Evolutionary conservation across 2,888 invertebrate species (phyloP).

Genomic region (Bombylius major): DNA sequence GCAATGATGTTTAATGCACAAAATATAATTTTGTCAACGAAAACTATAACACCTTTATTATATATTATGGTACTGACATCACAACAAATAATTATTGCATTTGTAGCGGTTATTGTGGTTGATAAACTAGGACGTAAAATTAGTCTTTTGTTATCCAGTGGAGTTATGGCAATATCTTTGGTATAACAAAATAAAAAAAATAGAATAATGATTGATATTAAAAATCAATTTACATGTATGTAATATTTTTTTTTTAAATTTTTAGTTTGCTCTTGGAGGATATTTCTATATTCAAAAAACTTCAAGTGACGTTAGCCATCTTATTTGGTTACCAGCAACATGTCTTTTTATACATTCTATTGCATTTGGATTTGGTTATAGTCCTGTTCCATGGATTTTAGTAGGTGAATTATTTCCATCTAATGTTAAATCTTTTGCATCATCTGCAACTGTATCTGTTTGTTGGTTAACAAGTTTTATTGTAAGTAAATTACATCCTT

Average conservation of each 20-base stretch:
- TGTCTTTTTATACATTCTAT: not conserved
- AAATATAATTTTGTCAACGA: not conserved
- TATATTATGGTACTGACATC: not conserved
- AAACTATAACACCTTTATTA: not conserved
- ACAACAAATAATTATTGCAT: not conserved
- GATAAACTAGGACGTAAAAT: not conserved
- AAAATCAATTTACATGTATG: no score
- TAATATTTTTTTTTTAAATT: no score
- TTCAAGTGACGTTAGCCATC: no score
- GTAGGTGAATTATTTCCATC: constrained; percentile 2
- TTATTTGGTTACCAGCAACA: not conserved
- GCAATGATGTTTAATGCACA: not conserved
- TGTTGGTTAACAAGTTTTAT: not conserved
- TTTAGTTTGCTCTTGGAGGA: not conserved
- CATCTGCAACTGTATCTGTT: not conserved
- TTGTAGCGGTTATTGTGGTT: not conserved
- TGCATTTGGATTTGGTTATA: not conserved
- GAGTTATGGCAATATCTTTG: not conserved
- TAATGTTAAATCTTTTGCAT: not conserved
- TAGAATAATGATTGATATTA: no score
- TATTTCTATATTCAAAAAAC: not conserved
- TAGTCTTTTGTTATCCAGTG: not conserved
- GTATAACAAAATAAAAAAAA: not conserved
- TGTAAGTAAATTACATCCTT: not conserved
- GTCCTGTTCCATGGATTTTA: not conserved